phyloP scores from a whole-genome alignment of 2,888 invertebrate species.

The Sepioteuthis lessoniana region DNA sequence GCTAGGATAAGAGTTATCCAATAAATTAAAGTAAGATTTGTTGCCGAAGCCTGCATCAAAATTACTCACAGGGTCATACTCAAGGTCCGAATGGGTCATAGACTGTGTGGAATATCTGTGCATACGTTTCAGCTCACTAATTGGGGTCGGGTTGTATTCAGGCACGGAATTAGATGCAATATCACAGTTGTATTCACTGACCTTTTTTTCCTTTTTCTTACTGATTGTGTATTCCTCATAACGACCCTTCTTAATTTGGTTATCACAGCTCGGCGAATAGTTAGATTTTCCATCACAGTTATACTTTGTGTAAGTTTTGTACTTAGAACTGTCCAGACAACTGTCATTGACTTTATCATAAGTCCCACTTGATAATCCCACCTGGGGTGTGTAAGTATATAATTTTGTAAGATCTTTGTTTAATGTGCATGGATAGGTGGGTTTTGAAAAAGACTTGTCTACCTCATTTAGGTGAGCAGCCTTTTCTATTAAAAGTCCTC shows the following conservation, averaged over 20 bases:
- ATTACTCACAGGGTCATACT: slow-evolving; percentile 70
- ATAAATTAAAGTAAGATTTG: slow-evolving; percentile 41
- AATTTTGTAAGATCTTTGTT: slow-evolving; percentile 40
- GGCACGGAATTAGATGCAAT: slow-evolving; percentile 57
- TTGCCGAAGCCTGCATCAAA: slow-evolving; percentile 54
- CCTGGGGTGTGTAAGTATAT: slow-evolving; percentile 16
- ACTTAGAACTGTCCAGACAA: neutral
- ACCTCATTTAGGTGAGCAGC: neutral
- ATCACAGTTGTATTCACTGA: slow-evolving; percentile 41
- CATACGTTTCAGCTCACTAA: slow-evolving; percentile 57
- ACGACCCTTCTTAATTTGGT: neutral
- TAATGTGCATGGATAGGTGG: neutral
- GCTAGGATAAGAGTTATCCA: slow-evolving; percentile 41
- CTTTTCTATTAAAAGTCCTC: neutral
- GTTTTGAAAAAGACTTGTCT: neutral
- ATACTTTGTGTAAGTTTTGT: slow-evolving; percentile 35
- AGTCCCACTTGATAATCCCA: neutral
- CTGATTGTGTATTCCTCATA: neutral
- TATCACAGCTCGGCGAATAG: slow-evolving; percentile 41
- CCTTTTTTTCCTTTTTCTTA: slow-evolving; percentile 40
- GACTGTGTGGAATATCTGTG: slow-evolving; percentile 36
- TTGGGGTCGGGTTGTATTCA: slow-evolving; percentile 68
- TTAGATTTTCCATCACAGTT: neutral
- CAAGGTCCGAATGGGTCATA: slow-evolving; percentile 54
- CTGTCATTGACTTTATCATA: neutral